A percentile compares a stretch with the other conserved stretches of the same genome.
Conservation (phyloP, 2,888 invertebrate species). For the Camponotus fellah region DNA sequence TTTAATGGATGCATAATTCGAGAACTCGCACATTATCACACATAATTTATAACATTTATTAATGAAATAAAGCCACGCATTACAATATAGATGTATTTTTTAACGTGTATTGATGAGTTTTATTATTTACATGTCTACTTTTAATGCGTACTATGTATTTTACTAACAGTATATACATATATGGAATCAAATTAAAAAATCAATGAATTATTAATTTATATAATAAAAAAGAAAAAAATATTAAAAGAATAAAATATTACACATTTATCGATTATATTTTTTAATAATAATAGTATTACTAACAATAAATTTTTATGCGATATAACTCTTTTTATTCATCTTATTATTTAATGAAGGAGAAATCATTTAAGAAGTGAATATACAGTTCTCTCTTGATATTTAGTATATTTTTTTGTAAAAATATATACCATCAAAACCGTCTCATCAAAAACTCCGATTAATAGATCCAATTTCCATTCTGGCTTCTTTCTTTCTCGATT, state of each 20-base stretch:
- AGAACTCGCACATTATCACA: neutral
- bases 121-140: neutral
- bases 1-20: neutral
- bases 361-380: neutral
- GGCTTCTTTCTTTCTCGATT: neutral
- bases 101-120: neutral
- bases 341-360: neutral
- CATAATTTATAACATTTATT: neutral
- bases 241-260: too few relatives aligned
- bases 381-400: neutral
- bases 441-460: constrained; percentile 20
- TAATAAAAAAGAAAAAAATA: too few relatives aligned
- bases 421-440: neutral
- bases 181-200: neutral
- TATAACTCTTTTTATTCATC: too few relatives aligned
- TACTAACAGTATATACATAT: neutral
- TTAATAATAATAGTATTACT: too few relatives aligned
- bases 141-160: neutral
- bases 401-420: constrained; percentile 18
- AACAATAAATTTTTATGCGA: too few relatives aligned
- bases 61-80: neutral
- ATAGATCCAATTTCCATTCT: constrained; percentile 14
- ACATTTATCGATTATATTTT: too few relatives aligned
- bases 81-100: neutral
- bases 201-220: neutral